Evolutionary conservation across 2,113 vertebrate genomes (phyloP).

Genomic region (Galeopterus variegatus): DNA sequence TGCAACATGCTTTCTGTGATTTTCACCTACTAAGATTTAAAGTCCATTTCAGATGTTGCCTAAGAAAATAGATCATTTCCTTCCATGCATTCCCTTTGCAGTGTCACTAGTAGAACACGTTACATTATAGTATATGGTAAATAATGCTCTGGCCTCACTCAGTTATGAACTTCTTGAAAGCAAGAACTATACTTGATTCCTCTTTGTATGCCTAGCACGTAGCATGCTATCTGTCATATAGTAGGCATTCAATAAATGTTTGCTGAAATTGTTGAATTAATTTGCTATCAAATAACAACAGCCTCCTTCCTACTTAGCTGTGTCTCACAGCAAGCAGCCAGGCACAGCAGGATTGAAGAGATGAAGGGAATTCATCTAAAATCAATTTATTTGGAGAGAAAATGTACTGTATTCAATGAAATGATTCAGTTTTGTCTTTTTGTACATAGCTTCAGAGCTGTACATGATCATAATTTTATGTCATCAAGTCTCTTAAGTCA

Average conservation of each 20-base stretch:
- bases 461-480: slow-evolving; percentile 73
- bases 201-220: not conserved
- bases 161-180: not conserved
- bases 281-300: slow-evolving; percentile 74
- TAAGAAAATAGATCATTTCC: not conserved
- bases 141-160: not conserved
- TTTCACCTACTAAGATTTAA: not conserved
- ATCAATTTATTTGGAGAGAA: slow-evolving; percentile 72
- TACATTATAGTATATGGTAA: not conserved
- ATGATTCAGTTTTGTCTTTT: slow-evolving; percentile 72
- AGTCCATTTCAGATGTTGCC: not conserved
- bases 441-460: slow-evolving; percentile 60
- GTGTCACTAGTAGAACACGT: not conserved
- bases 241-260: slow-evolving; percentile 65
- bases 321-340: not conserved
- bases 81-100: not conserved
- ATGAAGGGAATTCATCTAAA: slow-evolving; percentile 81
- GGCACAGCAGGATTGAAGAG: slow-evolving; percentile 70
- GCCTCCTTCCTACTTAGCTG: slow-evolving; percentile 56
- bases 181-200: not conserved
- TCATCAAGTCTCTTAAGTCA: slow-evolving; percentile 77
- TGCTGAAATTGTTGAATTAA: slow-evolving; percentile 81
- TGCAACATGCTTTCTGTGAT: not conserved
- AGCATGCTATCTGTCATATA: slow-evolving; percentile 46
- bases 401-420: slow-evolving; percentile 66